A percentile compares a stretch with the other conserved stretches of the same genome.
Evolutionary conservation across 2,888 invertebrate species (phyloP).

Genomic region (Diarsia rubi): DNA sequence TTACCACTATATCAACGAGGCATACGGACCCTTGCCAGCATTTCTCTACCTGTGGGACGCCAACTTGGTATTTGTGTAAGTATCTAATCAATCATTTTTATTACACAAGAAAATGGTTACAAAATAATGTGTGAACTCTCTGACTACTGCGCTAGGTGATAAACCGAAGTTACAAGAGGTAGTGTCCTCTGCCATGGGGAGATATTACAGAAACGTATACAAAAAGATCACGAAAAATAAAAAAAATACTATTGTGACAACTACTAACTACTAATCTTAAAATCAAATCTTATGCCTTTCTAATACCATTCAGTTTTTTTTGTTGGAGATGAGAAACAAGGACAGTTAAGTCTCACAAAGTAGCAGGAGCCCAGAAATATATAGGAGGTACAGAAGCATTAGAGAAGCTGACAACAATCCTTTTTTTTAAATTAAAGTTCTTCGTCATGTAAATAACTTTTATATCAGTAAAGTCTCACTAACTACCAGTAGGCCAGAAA

Average conservation of each 20-base stretch:
- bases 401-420: too few relatives aligned
- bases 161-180: neutral
- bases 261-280: too few relatives aligned
- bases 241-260: neutral
- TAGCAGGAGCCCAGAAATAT: too few relatives aligned
- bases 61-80: constrained; percentile 98
- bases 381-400: too few relatives aligned
- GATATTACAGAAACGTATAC: neutral
- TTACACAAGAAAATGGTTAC: neutral
- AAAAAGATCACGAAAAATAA: neutral
- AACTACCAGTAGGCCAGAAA: too few relatives aligned
- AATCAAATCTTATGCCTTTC: too few relatives aligned
- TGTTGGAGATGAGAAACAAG: too few relatives aligned
- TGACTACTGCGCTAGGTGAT: neutral
- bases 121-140: neutral
- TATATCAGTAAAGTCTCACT: too few relatives aligned
- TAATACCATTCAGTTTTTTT: too few relatives aligned
- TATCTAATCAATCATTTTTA: neutral
- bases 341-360: too few relatives aligned
- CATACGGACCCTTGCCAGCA: constrained; percentile 97
- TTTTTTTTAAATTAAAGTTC: too few relatives aligned
- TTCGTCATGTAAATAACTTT: too few relatives aligned
- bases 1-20: constrained; percentile 98
- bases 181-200: neutral
- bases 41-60: constrained; percentile 99